Conservation (phyloP, 2,888 invertebrate species). For the Leucoptera coffeella region DNA sequence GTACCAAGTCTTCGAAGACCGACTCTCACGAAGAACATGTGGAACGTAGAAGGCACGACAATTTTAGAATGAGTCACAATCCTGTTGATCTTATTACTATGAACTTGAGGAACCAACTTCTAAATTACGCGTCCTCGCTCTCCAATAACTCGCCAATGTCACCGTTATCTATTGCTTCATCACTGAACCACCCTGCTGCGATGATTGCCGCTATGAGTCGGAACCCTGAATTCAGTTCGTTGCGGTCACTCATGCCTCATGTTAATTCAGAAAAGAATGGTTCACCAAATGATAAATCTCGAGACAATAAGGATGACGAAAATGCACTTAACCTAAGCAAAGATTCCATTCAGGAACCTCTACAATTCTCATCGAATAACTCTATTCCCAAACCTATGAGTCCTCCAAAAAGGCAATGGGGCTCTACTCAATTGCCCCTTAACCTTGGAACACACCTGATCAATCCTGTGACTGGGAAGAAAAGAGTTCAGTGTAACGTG, state of each 20-base stretch:
- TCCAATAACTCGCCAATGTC: slow-evolving; percentile 60
- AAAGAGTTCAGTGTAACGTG: slow-evolving; percentile 95
- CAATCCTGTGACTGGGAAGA: slow-evolving; percentile 90
- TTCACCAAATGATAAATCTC: too few relatives aligned
- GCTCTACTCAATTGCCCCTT: slow-evolving; percentile 67
- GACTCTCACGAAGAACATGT: slow-evolving; percentile 28
- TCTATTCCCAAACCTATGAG: slow-evolving; percentile 61
- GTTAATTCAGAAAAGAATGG: slow-evolving; percentile 17
- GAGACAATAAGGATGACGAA: slow-evolving; percentile 27
- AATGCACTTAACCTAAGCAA: slow-evolving; percentile 43
- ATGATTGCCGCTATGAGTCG: slow-evolving; percentile 58
- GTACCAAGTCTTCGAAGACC: slow-evolving; percentile 57
- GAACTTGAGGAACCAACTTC: slow-evolving; percentile 57
- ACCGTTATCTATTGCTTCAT: slow-evolving; percentile 44
- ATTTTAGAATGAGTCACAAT: slow-evolving; percentile 23
- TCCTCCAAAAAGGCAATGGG: slow-evolving; percentile 76
- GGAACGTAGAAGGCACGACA: slow-evolving; percentile 42
- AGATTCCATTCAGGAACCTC: slow-evolving; percentile 27
- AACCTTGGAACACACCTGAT: slow-evolving; percentile 86
- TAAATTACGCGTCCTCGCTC: slow-evolving; percentile 57
- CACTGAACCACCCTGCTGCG: slow-evolving; percentile 57
- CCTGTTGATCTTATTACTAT: slow-evolving; percentile 57
- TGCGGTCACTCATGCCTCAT: slow-evolving; percentile 58
- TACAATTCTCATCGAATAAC: slow-evolving; percentile 38
- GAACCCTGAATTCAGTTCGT: slow-evolving; percentile 55